Evolutionary conservation across 1,140 invertebrate species (phyloP), one percentile per base, ranked within the genome.

Genomic region (Homarus americanus): DNA sequence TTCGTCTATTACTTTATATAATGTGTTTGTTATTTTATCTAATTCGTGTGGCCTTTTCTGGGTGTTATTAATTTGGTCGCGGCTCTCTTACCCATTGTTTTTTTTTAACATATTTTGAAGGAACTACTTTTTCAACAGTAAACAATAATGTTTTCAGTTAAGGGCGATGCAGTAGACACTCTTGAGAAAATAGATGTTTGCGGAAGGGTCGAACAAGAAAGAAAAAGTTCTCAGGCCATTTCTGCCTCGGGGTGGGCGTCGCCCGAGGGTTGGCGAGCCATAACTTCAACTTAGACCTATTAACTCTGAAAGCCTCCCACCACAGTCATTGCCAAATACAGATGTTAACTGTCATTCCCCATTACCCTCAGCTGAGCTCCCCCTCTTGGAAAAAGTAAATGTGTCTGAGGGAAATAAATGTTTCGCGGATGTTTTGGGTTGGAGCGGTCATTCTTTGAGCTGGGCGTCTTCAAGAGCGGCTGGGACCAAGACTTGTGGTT

Each of bases 261-360:
- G 20, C 40, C 41, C 40, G 38, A 63, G 69, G 44, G 72, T 82
- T 58, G 69, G 88, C 82, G 80, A 15, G 66, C 88, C 88, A 90
- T 91, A 91, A 85, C 63, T 91, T 72, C 83, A 66, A 85, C 82
- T 73, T 66, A 80, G 63, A 76, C 58, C 89, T 86, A 91, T 91
- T 91, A 91, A 53, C 83, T 69, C 75, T 91, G 89, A 91, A 91
- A 91, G 89, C 89, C 78, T 86, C 89, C 89, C 75, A 91, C 89
- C 89, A n/a, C 89, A 91, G 72, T 69, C 73, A 91, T 91, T 91
- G 89, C 89, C 89, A 86, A 91, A 91, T 91, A 91, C 89, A 91
- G 89, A 91, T 91, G 89, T 91, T 91, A 91, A 91, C 89, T 91
- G 89, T 91, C 89, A 91, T 86, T 80, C 89, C 78, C 83, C 83